Evolutionary conservation across 2,797 vertebrate species (phyloP), one percentile per base, ranked within the genome.

Genomic region (Chlorospingus flavigularis): DNA sequence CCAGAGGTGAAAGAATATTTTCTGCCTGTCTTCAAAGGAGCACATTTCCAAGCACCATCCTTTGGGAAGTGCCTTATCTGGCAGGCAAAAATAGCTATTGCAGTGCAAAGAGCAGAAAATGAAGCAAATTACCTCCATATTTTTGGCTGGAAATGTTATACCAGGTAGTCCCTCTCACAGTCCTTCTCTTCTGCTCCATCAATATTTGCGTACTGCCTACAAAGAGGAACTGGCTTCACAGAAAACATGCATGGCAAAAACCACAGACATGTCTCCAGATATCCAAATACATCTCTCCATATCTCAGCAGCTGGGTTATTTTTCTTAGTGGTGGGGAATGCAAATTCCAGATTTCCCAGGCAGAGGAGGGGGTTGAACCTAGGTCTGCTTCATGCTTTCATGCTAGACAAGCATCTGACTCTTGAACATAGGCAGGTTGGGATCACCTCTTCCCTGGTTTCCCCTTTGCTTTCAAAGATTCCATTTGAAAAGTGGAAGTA

Each of bases 91-190:
- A 50, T 7, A 76, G 60, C 16, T 62, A 47, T 6, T 79, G 55
- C 35, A 70, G 55, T 47, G 39, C 43, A 90, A 79, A 92, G 65
- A 88, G 40, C 63, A 79, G 83, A 80, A 92, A 72, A 58, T 66
- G 31, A 78, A 66, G 24, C 40, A 78, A 66, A 84, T 78, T 58
- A n/a, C 4, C 31, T 84, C 60, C 47, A 30, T n/a, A 72, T 50
- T 90, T 72, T 54, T 62, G 75, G 35, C 72, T 88, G 35, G 75
- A 82, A 87, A 70, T 0, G 0, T 50, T 45, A 23, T 3, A 7
- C 24, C 62, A 70, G 35, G n/a, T 51, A 88, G 51, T 70, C 18
- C 21, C 48, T 86, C 73, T 81, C 77, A 65, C 43, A 57, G 37
- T 18, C 35, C 53, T 68, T 42, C 50, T 68, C 62, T 75, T 47